These are phyloP conservation scores for Drosophila picticornis DNA, from an alignment of 2,888 invertebrate species.

Conservation along the genomic window DNA sequence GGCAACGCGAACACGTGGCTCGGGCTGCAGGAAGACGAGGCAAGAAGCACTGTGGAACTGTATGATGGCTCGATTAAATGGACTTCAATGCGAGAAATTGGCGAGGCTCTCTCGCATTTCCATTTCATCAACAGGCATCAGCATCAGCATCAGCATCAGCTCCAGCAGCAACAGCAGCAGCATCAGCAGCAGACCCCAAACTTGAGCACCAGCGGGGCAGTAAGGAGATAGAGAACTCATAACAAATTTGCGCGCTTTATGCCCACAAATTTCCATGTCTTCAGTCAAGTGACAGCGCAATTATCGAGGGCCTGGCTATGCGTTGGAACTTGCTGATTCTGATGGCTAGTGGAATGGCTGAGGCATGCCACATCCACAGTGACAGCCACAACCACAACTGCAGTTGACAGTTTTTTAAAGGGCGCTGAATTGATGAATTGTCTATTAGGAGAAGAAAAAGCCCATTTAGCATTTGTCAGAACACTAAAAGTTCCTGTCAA, in stretches of 20 bases:
- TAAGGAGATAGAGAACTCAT: conserved; percentile 50
- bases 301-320: conserved; percentile 68
- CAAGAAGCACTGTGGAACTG: conserved; percentile 30
- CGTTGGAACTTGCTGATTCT: conserved; percentile 29
- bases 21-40: conserved; percentile 3
- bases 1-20: conserved; percentile 29
- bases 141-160: conserved; percentile 8
- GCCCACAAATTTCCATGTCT: conserved; percentile 81
- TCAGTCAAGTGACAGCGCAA: conserved; percentile 79
- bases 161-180: background rate
- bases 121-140: conserved; percentile 73
- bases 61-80: conserved; percentile 79
- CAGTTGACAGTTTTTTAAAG: conserved; percentile 71
- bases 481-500: conserved; percentile 42
- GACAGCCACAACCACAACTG: conserved; percentile 42
- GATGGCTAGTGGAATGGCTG: conserved; percentile 41
- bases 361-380: conserved; percentile 35
- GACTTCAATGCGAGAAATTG: conserved; percentile 69
- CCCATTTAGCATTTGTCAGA: conserved; percentile 62
- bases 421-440: conserved; percentile 77
- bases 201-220: conserved; percentile 1
- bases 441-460: conserved; percentile 56
- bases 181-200: conserved; percentile 1
- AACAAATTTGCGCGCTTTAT: conserved; percentile 81
- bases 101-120: conserved; percentile 64